Conservation (phyloP, 2,113 vertebrate species). For the human region GRCh38 chr2:174072501-174073000, state of each 20-base stretch:
- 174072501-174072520: not conserved
- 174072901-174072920: not conserved
- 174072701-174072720: not conserved
- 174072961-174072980: not conserved
- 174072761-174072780: not conserved
- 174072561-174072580: not conserved
- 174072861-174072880: not conserved
- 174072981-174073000: too few species aligned
- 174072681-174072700: not conserved
- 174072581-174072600: not conserved
- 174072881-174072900: not conserved
- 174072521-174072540: not conserved
- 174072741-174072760: not conserved
- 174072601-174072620: not conserved
- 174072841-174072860: not conserved
- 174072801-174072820: constrained; percentile 11
- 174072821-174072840: not conserved
- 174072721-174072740: not conserved
- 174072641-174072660: not conserved
- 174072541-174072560: not conserved
- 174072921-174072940: not conserved
- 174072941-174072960: not conserved
- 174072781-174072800: not conserved
- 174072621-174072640: not conserved
- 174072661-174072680: not conserved